A percentile compares a stretch with the other conserved stretches of the same genome.
Evolutionary conservation across 1,140 invertebrate species (phyloP).

Genomic region (Achatina immaculata): DNA sequence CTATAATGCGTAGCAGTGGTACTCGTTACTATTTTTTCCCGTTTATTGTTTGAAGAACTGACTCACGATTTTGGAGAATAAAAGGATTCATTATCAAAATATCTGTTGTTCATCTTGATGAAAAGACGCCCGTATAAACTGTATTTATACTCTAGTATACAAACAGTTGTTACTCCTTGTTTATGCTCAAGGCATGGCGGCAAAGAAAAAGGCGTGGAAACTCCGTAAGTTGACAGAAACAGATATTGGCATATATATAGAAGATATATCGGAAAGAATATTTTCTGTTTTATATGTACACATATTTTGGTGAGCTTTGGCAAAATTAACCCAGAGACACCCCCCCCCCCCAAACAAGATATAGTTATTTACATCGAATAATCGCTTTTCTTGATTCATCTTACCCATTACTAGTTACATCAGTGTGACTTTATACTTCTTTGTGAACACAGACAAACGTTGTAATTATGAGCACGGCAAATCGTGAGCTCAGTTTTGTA

Average conservation of each 20-base stretch:
- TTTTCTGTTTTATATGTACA: no score
- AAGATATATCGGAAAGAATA: no score
- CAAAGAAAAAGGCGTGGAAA: slow-evolving; percentile 73
- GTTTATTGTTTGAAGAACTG: background rate
- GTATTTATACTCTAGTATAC: background rate
- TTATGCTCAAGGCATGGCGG: slow-evolving; percentile 48
- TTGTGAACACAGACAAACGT: no score
- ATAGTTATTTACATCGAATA: no score
- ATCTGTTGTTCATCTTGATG: background rate
- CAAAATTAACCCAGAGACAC: no score
- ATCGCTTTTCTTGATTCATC: no score
- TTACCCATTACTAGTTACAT: no score
- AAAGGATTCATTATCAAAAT: background rate
- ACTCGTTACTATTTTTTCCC: slow-evolving; percentile 33
- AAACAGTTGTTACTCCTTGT: background rate
- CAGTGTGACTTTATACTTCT: no score
- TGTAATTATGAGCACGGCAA: no score
- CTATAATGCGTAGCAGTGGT: background rate
- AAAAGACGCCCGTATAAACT: background rate
- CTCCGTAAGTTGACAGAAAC: slow-evolving; percentile 66
- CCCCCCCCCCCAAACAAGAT: no score
- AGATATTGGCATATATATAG: background rate
- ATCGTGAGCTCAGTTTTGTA: no score
- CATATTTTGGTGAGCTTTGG: no score
- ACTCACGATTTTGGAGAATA: background rate